Conservation (phyloP, 2,113 vertebrate genomes). For the Felis chaus region DNA sequence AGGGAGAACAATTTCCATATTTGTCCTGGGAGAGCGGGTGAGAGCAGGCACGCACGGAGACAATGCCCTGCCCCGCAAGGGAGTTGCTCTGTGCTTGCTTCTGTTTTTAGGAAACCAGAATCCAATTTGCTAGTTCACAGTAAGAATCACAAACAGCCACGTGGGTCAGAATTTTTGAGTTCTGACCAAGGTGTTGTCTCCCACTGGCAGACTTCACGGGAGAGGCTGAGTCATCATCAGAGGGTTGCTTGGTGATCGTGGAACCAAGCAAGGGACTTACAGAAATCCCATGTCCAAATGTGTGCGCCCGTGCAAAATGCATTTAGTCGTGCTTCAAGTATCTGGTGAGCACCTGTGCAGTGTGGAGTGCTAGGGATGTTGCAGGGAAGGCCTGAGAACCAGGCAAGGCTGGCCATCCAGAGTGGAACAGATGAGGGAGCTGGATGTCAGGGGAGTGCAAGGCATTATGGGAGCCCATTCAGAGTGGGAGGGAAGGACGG, state of each 20-base stretch:
- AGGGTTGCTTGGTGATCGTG: not conserved
- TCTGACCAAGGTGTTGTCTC: rapidly evolving
- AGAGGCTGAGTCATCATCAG: not conserved
- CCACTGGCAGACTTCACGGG: not conserved
- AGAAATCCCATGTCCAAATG: rapidly evolving
- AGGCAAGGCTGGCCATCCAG: rapidly evolving
- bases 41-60: rapidly evolving
- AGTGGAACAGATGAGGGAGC: not conserved
- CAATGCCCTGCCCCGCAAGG: rapidly evolving
- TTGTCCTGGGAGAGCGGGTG: not conserved
- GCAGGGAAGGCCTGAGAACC: not conserved
- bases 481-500: not conserved
- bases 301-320: not conserved
- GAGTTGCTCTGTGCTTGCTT: not conserved
- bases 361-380: rapidly evolving
- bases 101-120: not conserved
- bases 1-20: rapidly evolving
- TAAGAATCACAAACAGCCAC: no score
- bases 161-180: not conserved
- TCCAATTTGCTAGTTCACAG: not conserved
- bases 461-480: not conserved
- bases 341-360: rapidly evolving
- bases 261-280: not conserved
- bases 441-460: rapidly evolving
- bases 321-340: rapidly evolving